A percentile compares a stretch with the other conserved stretches of the same genome.
Conservation (phyloP, 2,797 vertebrate species). For the Diglossa cyanea region DNA sequence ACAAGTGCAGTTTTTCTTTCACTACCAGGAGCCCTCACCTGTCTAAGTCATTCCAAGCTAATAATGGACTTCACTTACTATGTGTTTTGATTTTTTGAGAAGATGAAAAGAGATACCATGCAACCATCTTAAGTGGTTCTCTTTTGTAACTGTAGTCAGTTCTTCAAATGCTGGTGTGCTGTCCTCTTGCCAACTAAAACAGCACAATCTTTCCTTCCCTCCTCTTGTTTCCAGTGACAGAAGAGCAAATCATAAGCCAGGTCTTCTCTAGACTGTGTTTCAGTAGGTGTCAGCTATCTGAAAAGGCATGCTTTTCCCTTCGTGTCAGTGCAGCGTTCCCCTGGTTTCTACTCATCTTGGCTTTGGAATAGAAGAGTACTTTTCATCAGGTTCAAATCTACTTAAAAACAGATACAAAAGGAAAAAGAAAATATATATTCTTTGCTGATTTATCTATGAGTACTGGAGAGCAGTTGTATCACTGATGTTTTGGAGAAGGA, state of each 20-base stretch:
- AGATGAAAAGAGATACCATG: not conserved
- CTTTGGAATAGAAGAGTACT: not conserved
- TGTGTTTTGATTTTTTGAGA: not conserved
- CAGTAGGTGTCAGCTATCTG: not conserved
- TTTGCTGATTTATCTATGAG: not conserved
- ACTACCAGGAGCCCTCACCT: not conserved
- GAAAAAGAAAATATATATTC: not conserved
- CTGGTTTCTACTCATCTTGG: not conserved
- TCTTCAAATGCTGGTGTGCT: not conserved
- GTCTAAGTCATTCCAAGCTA: not conserved
- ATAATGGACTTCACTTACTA: not conserved
- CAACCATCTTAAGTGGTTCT: not conserved
- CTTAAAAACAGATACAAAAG: not conserved
- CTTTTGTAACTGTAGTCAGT: not conserved
- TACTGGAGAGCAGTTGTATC: not conserved
- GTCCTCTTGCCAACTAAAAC: not conserved
- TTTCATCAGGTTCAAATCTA: not conserved
- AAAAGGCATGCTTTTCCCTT: not conserved
- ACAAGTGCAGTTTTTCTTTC: not conserved
- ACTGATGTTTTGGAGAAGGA: not conserved
- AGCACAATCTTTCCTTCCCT: not conserved
- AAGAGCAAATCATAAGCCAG: not conserved
- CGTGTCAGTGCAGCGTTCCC: not conserved
- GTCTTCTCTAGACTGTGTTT: not conserved
- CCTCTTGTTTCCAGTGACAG: not conserved